Percentiles rank a stretch among this genome's conserved stretches.
phyloP scores from a whole-genome alignment of 2,888 invertebrate species.

The Lepidocyrtoides sp. region DNA sequence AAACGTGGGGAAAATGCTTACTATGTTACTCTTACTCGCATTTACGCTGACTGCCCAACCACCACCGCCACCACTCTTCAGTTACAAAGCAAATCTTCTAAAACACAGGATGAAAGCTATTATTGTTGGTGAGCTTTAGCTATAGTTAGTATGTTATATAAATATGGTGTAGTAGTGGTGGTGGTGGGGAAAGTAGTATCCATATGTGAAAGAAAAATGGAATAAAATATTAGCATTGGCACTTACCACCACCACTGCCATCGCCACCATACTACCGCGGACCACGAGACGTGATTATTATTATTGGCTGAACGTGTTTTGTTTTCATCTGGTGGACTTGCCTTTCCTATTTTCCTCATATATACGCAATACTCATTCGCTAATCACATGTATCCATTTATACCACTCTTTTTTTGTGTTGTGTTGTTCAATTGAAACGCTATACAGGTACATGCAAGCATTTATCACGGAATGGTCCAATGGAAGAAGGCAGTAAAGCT shows the following conservation, averaged over 20 bases:
- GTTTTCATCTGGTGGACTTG: slow-evolving; percentile 36
- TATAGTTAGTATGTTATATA: too few species aligned
- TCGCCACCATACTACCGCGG: background rate
- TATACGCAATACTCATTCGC: background rate
- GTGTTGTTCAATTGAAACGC: slow-evolving; percentile 42
- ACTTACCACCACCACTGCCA: background rate
- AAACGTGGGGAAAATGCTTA: slow-evolving; percentile 5
- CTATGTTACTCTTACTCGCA: background rate
- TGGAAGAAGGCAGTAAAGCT: slow-evolving; percentile 24
- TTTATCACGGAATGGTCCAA: slow-evolving; percentile 59
- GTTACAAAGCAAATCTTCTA: slow-evolving; percentile 23
- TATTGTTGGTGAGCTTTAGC: slow-evolving; percentile 17
- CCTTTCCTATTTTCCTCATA: background rate
- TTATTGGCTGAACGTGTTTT: slow-evolving; percentile 73
- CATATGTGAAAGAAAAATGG: slow-evolving; percentile 42
- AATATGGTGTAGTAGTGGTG: too few species aligned
- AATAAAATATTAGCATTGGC: slow-evolving; percentile 71
- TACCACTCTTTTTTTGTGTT: background rate
- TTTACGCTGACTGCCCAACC: background rate
- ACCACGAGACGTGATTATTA: slow-evolving; percentile 71
- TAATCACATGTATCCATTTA: slow-evolving; percentile 42
- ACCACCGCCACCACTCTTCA: background rate
- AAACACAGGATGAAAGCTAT: background rate
- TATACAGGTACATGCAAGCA: slow-evolving; percentile 55
- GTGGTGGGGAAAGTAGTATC: background rate